Conservation (phyloP, 2,797 vertebrate species). For the Spheniscus humboldti region DNA sequence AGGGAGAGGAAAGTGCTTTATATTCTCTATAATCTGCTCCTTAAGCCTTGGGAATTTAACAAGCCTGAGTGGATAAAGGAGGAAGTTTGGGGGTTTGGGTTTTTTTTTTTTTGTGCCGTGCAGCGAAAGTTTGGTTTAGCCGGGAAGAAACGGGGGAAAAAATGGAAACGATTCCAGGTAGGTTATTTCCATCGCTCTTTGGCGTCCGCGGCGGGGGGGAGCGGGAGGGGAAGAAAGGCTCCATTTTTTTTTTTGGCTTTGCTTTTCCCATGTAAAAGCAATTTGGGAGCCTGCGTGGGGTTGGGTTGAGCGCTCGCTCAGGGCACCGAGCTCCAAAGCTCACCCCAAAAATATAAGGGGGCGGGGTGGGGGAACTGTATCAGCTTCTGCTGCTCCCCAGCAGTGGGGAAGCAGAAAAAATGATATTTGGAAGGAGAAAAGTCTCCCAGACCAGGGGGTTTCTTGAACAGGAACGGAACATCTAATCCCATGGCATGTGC, state of each 20-base stretch:
- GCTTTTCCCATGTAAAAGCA: not conserved
- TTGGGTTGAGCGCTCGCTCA: fast-evolving
- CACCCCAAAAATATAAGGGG: not conserved
- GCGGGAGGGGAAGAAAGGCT: not conserved
- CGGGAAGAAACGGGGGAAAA: slow-evolving; percentile 4
- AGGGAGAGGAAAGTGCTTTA: slow-evolving; percentile 59
- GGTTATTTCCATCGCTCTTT: not conserved
- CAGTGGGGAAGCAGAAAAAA: not conserved
- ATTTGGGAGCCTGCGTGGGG: not conserved
- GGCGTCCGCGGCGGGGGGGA: fast-evolving
- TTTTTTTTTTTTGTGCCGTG: not conserved
- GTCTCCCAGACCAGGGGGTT: not conserved
- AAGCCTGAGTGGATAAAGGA: slow-evolving; percentile 55
- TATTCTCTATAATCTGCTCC: slow-evolving; percentile 70
- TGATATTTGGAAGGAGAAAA: not conserved
- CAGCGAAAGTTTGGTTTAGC: not conserved
- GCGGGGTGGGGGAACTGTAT: fast-evolving
- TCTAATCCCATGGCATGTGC: not conserved
- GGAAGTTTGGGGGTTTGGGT: not conserved
- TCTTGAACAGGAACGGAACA: too few species aligned
- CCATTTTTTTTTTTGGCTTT: not conserved
- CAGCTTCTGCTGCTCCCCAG: not conserved
- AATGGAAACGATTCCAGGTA: slow-evolving; percentile 25
- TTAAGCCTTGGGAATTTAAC: slow-evolving; percentile 64
- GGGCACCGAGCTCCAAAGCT: fast-evolving